Conservation (phyloP, 2,888 invertebrate genomes). For the Perithous albicinctus region DNA sequence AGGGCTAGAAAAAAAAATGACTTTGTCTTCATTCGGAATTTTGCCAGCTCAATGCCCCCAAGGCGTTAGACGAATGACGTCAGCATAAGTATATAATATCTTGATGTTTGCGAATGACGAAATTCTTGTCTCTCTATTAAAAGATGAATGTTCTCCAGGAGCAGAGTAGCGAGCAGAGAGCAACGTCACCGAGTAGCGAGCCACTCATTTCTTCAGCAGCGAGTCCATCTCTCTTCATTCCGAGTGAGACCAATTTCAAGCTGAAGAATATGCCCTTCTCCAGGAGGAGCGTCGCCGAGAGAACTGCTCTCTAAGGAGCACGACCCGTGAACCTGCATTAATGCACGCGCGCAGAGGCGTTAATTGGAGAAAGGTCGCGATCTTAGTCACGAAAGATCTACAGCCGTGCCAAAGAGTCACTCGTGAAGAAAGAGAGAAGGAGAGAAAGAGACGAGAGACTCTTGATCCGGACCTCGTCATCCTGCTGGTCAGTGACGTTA, state of each 20-base stretch:
- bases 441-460: too few species aligned
- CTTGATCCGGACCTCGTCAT: constrained; percentile 54
- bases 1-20: not conserved
- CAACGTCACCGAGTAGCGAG: not conserved
- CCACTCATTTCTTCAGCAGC: not conserved
- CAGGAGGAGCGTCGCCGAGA: constrained; percentile 19
- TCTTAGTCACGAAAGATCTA: constrained; percentile 34
- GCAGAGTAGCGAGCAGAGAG: not conserved
- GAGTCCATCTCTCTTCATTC: not conserved
- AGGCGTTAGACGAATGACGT: not conserved
- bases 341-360: constrained; percentile 62
- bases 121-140: constrained; percentile 13
- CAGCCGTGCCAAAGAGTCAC: not conserved
- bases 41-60: not conserved
- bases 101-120: constrained; percentile 2
- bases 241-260: not conserved
- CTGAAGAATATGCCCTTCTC: constrained; percentile 36
- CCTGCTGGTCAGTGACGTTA: constrained; percentile 63
- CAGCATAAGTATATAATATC: not conserved
- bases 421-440: too few species aligned
- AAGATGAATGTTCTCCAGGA: constrained; percentile 7
- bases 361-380: constrained; percentile 66
- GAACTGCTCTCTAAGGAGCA: not conserved
- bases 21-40: not conserved
- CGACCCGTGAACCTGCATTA: constrained; percentile 61